phyloP scores from a whole-genome alignment of 2,113 vertebrate species.

The Corythaeola cristata region DNA sequence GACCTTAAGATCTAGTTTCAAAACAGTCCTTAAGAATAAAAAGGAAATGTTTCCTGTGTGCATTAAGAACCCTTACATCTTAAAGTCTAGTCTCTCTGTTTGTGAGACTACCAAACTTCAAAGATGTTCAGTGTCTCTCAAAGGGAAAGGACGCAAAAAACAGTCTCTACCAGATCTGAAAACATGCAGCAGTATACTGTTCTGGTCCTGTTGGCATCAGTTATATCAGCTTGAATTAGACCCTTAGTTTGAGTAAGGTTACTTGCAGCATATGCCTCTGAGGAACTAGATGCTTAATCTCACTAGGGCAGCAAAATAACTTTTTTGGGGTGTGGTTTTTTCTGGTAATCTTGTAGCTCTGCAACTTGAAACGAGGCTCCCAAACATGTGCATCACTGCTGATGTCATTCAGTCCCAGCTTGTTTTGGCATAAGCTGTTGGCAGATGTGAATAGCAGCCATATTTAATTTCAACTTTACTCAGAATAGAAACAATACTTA shows the following conservation, averaged over 20 bases:
- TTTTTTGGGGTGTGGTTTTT: not conserved
- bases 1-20: not conserved
- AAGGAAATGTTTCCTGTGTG: slow-evolving; percentile 41
- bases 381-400: not conserved
- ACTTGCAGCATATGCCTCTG: not conserved
- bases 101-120: not conserved
- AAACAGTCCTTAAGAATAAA: slow-evolving; percentile 18
- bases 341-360: not conserved
- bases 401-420: not conserved
- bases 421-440: not conserved
- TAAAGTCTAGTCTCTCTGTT: not conserved
- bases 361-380: not conserved
- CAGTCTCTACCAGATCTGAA: not conserved
- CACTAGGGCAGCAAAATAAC: not conserved
- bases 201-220: not conserved
- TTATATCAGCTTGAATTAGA: not conserved
- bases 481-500: slow-evolving; percentile 10
- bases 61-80: not conserved
- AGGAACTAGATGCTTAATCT: not conserved
- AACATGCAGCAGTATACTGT: not conserved
- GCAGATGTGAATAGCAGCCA: not conserved
- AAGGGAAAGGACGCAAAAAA: not conserved
- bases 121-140: not conserved
- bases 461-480: slow-evolving; percentile 21
- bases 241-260: not conserved